Evolutionary conservation across 2,113 vertebrate genomes (phyloP), one percentile per base, ranked within the genome.

Genomic region (Brienomyrus longianalis): DNA sequence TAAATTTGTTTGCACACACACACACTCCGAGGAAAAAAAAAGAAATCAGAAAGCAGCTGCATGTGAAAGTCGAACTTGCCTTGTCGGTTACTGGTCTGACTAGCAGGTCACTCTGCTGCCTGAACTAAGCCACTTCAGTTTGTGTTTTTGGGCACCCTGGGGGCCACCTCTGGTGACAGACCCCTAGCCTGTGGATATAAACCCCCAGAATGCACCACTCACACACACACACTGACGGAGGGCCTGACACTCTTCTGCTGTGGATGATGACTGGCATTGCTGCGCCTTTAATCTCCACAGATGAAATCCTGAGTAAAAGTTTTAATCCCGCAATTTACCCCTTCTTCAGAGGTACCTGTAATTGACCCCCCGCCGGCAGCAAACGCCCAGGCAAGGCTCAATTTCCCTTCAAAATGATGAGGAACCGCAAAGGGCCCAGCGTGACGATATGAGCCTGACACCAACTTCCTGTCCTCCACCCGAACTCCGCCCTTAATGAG

Each of bases 271-370:
- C 87, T 17, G 59, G 6, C 17, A 0, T 59, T 15, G 23, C 94
- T 95, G 95, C 95, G 96, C 93, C 94, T 96, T 96, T 96, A 96
- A 97, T 97, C 96, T 96, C 95, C 94, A 96, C 96, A 96, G 96
- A 96, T 96, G 96, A 96, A 96, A 96, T 96, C 96, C 95, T 95
- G 96, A 94, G 21, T 93, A 93, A 94, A 93, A 94, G 96, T 95
- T 96, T 96, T 94, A 95, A 94, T 94, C 95, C 96, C 95, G 95
- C 95, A 96, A 96, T 95, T 96, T 95, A 96, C 95, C 95, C 95
- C 96, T 95, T 96, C 96, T 96, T 96, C 96, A 95, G 94, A 94
- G 95, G 95, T 95, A 96, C 96, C 95, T 96, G 31, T 96, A 96
- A 96, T 43, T 35, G n/a, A 85, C 45, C 62, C 35, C 35, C 21